Percentiles rank a stretch among this genome's conserved stretches.
Evolutionary conservation across 2,113 vertebrate species (phyloP).

Genomic region (Phasianus colchicus): DNA sequence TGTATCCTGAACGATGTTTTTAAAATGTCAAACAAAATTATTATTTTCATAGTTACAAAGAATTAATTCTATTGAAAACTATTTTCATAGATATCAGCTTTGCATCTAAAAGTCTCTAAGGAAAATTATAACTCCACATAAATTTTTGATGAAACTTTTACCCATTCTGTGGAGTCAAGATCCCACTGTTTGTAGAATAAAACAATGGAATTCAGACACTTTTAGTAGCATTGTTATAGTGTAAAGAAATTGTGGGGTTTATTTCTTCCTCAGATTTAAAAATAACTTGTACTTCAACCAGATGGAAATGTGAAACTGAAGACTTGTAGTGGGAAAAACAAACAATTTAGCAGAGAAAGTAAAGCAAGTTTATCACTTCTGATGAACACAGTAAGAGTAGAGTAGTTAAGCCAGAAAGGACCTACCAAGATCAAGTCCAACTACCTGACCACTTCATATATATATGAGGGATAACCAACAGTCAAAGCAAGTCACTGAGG

Average conservation of each 20-base stretch:
- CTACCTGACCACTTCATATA: neutral
- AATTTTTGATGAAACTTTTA: neutral
- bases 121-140: neutral
- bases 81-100: neutral
- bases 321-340: neutral
- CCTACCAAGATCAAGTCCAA: neutral
- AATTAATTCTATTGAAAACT: neutral
- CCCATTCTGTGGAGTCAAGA: neutral
- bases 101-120: neutral
- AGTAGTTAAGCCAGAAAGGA: neutral
- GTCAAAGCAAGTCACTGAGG: neutral
- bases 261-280: neutral
- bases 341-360: neutral
- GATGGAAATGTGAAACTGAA: neutral
- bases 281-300: neutral
- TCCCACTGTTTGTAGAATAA: neutral
- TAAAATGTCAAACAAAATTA: neutral
- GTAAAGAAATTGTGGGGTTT: neutral
- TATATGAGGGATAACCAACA: neutral
- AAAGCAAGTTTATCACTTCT: neutral
- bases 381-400: neutral
- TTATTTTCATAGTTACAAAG: neutral
- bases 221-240: neutral
- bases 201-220: neutral
- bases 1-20: neutral